These are phyloP conservation scores for Cyclina sinensis DNA, from an alignment of 1,140 invertebrate genomes.

Conservation along the genomic window DNA sequence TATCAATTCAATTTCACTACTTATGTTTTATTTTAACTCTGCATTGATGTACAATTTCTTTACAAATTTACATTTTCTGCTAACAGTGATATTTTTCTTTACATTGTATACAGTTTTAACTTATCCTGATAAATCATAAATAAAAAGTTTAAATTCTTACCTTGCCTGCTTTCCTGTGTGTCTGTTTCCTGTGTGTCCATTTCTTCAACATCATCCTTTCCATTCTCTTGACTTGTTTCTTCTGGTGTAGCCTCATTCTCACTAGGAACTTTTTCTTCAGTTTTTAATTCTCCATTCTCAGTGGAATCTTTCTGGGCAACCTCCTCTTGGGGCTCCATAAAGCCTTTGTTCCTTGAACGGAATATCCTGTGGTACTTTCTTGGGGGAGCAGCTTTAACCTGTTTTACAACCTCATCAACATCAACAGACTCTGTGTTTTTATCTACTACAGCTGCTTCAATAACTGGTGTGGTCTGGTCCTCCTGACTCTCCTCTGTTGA, in stretches of 20 bases:
- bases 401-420: constrained; percentile 58
- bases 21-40: too few relatives aligned
- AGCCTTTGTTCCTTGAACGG: constrained; percentile 64
- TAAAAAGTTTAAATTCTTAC: too few relatives aligned
- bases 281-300: neutral
- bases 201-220: neutral
- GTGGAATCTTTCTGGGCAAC: neutral
- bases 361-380: constrained; percentile 67
- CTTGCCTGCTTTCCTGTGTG: neutral
- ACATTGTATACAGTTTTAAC: too few relatives aligned
- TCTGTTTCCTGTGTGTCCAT: constrained; percentile 24
- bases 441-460: neutral
- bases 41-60: too few relatives aligned
- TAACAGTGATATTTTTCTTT: too few relatives aligned
- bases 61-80: too few relatives aligned
- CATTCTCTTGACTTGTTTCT: constrained; percentile 41
- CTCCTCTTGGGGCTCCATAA: constrained; percentile 40
- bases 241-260: neutral
- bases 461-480: neutral
- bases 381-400: constrained; percentile 41
- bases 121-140: too few relatives aligned
- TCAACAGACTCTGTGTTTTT: neutral
- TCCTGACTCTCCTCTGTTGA: constrained; percentile 17
- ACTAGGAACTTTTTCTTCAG: neutral
- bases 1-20: too few relatives aligned